Percentiles rank a stretch among this genome's conserved stretches.
Conservation (phyloP, 92 coral and sea anemone genomes). For the Metridium senile region DNA sequence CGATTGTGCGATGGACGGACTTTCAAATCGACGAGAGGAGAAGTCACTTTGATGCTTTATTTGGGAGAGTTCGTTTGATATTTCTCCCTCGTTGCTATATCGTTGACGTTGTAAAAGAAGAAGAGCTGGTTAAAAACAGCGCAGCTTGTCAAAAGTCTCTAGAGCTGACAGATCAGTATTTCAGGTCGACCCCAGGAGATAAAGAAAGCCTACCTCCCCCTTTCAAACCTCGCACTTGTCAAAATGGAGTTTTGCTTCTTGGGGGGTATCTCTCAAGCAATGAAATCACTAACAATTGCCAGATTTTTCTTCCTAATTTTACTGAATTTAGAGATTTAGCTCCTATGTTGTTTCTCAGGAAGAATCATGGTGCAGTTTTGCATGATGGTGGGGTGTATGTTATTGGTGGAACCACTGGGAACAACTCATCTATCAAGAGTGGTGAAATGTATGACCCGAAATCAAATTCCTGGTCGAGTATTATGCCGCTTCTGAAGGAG, state of each 20-base stretch:
- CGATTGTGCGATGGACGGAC: conserved; percentile 78
- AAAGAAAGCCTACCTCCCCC: conserved; percentile 18
- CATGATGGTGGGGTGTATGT: conserved; percentile 75
- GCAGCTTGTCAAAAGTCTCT: conserved; percentile 54
- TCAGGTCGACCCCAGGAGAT: conserved; percentile 44
- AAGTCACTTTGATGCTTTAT: conserved; percentile 70
- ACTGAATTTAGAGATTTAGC: conserved; percentile 51
- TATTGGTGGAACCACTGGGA: conserved; percentile 69
- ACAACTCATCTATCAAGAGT: conserved; percentile 67
- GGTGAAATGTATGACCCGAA: conserved; percentile 82
- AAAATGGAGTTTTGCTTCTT: conserved; percentile 59
- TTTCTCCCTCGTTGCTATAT: conserved; percentile 79
- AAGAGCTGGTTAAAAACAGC: conserved; percentile 59
- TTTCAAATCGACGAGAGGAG: conserved; percentile 57
- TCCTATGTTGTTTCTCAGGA: conserved; percentile 70
- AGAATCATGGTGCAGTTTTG: conserved; percentile 67
- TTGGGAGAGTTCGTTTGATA: conserved; percentile 67
- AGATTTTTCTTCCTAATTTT: conserved; percentile 66
- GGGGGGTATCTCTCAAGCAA: conserved; percentile 76
- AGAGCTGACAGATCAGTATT: conserved; percentile 59
- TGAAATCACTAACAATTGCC: conserved; percentile 49
- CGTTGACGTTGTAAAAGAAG: conserved; percentile 61
- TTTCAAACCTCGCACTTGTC: conserved; percentile 69
- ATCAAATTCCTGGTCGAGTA: conserved; percentile 78
- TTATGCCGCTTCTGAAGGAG: conserved; percentile 60